These are phyloP conservation scores for Myrmecophaga tridactyla DNA, from an alignment of 2,113 vertebrate genomes.

Conservation along the genomic window DNA sequence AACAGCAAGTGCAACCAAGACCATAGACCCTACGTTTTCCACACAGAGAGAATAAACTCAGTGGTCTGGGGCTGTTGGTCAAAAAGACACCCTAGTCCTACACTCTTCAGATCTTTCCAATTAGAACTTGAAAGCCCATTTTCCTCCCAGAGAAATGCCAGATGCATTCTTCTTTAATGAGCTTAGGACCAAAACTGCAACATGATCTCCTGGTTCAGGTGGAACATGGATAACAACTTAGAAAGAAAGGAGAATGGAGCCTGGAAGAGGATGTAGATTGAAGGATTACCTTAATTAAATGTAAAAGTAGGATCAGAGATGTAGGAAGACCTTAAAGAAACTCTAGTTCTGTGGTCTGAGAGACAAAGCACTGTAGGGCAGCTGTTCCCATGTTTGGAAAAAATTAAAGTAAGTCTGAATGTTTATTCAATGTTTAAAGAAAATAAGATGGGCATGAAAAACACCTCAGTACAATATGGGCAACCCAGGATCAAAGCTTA, in stretches of 20 bases:
- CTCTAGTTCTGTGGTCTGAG: conserved; percentile 64
- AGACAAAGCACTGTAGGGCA: conserved; percentile 64
- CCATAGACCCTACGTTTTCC: conserved; percentile 5
- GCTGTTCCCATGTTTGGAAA: conserved; percentile 53
- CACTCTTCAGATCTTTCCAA: conserved; percentile 77
- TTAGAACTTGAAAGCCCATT: conserved; percentile 79
- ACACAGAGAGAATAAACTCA: conserved; percentile 21
- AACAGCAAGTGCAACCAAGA: conserved; percentile 17
- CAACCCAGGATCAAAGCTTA: conserved; percentile 16
- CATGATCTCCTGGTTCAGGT: conserved; percentile 76
- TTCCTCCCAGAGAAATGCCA: conserved; percentile 76
- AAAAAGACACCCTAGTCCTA: conserved; percentile 56
- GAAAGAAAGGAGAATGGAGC: conserved; percentile 73
- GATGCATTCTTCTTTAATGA: conserved; percentile 79
- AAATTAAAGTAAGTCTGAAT: conserved; percentile 55
- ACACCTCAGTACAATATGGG: background rate
- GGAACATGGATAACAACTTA: conserved; percentile 72
- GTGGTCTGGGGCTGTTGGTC: conserved; percentile 54
- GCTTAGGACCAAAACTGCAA: conserved; percentile 77
- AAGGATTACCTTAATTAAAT: conserved; percentile 81
- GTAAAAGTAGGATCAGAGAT: conserved; percentile 78
- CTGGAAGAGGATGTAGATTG: conserved; percentile 75
- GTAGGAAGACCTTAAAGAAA: conserved; percentile 68
- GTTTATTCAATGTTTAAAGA: conserved; percentile 55
- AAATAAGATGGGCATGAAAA: conserved; percentile 42